Evolutionary conservation across 2,113 vertebrate species (phyloP), one percentile per base, ranked within the genome.

Genomic region (Barbus barbus): DNA sequence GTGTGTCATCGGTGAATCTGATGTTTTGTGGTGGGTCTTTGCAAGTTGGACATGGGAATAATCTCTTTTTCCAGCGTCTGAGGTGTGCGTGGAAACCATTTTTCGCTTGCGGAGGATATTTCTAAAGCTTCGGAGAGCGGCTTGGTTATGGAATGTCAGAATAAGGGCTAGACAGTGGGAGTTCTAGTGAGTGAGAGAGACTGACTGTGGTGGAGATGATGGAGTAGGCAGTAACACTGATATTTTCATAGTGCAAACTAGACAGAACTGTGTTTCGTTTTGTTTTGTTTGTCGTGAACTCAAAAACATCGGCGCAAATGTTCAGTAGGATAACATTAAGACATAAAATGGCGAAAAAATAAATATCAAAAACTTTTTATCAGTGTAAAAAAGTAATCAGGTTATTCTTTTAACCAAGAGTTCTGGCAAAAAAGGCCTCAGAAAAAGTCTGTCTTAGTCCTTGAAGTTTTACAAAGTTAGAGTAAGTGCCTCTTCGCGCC

Each of bases 321-420:
- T 95, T 98, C 95, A 96, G 95, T 96, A 97, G 96, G 95, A 97
- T 96, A 97, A 97, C 96, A 96, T 97, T 97, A 97, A 97, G 97
- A 98, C 96, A 97, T 96, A 98, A 97, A 98, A 97, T 97, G 96
- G 96, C 96, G 73, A 90, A 90, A 97, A 97, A 98, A 98, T 97
- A 98, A 98, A 98, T 97, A 98, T 97, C 95, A 97, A 99, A 98
- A 97, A 95, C 96, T 97, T 94, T 97, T 91, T 96, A 97, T 99
- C 96, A 97, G 96, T 97, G 97, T 99, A 98, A 97, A 99, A 98
- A 98, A 98, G 96, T 97, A 97, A 98, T 95, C 94, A 95, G 96
- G 96, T 97, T 97, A 96, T 94, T 94, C 80, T 81, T 91, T 97
- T 96, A 97, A 98, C 96, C 97, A 98, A 97, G 95, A 97, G 96